Percentiles rank a stretch among this genome's conserved stretches.
Evolutionary conservation across 2,113 vertebrate species (phyloP).

Genomic region (Anser cygnoides): DNA sequence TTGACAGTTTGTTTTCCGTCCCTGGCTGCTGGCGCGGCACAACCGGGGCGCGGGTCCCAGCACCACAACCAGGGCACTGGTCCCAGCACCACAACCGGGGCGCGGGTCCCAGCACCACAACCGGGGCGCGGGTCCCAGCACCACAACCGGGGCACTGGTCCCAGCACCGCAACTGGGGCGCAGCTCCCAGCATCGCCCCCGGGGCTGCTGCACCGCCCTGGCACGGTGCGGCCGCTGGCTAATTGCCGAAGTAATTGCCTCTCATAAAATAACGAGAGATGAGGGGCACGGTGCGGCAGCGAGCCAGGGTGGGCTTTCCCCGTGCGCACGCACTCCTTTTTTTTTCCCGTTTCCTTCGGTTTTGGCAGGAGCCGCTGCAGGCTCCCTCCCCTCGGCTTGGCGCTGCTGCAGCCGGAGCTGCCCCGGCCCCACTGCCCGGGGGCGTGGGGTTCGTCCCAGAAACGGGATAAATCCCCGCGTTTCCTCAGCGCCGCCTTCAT

Average conservation of each 20-base stretch:
- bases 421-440: not conserved
- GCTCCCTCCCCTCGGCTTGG: no score
- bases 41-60: no score
- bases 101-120: no score
- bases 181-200: no score
- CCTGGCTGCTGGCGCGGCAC: no score
- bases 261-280: not conserved
- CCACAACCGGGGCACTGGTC: no score
- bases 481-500: not conserved
- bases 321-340: not conserved
- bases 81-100: no score
- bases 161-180: no score
- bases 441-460: not conserved
- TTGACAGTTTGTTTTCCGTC: no score
- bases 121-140: no score
- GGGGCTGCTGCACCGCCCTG: not conserved
- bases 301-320: not conserved
- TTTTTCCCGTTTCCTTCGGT: not conserved
- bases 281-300: not conserved
- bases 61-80: no score
- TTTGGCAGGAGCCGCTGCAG: not conserved
- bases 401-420: not conserved
- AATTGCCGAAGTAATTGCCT: slow-evolving; percentile 42
- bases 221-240: slow-evolving; percentile 11
- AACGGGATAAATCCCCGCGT: not conserved